phyloP scores from a whole-genome alignment of 2,888 invertebrate species.

The Drosophila paucipuncta region DNA sequence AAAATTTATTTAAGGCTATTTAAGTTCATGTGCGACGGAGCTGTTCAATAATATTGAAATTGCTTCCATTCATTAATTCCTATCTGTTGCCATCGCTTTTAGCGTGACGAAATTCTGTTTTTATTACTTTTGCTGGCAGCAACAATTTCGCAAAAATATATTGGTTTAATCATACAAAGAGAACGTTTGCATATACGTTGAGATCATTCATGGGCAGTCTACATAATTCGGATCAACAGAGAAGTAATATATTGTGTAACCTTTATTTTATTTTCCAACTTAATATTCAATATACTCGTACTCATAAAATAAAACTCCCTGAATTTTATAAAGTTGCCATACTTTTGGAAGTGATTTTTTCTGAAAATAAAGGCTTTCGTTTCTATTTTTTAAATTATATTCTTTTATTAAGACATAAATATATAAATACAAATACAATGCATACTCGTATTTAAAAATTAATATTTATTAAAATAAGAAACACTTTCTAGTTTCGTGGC shows the following conservation, averaged over 20 bases:
- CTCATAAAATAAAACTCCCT: background rate
- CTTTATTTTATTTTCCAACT: background rate
- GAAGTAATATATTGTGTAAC: too few relatives aligned
- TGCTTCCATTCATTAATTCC: constrained; percentile 42
- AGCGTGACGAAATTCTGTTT: constrained; percentile 11
- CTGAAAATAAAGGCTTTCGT: background rate
- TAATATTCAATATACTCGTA: background rate
- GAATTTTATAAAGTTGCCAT: background rate
- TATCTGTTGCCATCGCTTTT: constrained; percentile 7
- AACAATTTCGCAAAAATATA: constrained; percentile 41
- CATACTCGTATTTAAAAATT: background rate
- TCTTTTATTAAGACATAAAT: background rate
- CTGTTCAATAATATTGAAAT: constrained; percentile 35
- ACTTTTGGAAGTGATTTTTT: background rate
- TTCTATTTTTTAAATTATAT: background rate
- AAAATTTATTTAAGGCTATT: constrained; percentile 7
- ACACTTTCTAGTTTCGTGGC: background rate
- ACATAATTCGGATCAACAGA: background rate
- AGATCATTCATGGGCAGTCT: constrained; percentile 4
- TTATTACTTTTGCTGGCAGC: constrained; percentile 38
- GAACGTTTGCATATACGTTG: background rate
- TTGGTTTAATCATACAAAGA: constrained; percentile 23
- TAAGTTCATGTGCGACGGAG: constrained; percentile 9
- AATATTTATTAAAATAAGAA: background rate
- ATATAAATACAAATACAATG: background rate